Conservation (phyloP, 1,140 invertebrate genomes). For the Papilio aristodemus region DNA sequence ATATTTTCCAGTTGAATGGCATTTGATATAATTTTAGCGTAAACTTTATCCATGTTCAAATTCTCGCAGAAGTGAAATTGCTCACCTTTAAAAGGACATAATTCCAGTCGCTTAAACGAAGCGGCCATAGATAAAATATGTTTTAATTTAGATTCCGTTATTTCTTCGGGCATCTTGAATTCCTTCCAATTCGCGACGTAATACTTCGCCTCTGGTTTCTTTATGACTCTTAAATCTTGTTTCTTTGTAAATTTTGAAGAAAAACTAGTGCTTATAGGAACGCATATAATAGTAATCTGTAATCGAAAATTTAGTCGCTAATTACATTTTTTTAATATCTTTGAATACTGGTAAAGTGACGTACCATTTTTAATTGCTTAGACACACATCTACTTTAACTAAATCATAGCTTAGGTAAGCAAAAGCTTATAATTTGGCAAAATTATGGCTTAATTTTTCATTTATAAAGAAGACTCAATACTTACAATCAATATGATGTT, state of each 20-base stretch:
- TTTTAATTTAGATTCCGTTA: neutral
- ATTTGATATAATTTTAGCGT: slow-evolving; percentile 2
- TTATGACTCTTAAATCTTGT: neutral
- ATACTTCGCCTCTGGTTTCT: slow-evolving; percentile 13
- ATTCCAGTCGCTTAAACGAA: slow-evolving; percentile 16
- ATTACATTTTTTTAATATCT: no score
- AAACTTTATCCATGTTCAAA: slow-evolving; percentile 2
- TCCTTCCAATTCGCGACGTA: slow-evolving; percentile 21
- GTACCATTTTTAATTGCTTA: no score
- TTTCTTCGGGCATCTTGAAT: slow-evolving; percentile 23
- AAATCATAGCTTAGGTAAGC: no score
- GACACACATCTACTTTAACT: neutral
- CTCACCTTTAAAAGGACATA: slow-evolving; percentile 2
- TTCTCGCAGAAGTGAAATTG: slow-evolving; percentile 11
- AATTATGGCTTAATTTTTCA: no score
- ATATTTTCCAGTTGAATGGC: neutral
- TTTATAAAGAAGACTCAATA: no score
- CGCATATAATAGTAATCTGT: neutral
- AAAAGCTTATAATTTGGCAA: no score
- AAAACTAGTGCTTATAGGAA: neutral
- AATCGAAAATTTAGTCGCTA: neutral
- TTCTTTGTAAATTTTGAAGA: neutral
- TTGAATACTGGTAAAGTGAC: no score
- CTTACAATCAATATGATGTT: neutral
- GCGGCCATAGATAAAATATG: neutral